Evolutionary conservation across 2,888 invertebrate species (phyloP).

Genomic region (Pterobdella sp.): DNA sequence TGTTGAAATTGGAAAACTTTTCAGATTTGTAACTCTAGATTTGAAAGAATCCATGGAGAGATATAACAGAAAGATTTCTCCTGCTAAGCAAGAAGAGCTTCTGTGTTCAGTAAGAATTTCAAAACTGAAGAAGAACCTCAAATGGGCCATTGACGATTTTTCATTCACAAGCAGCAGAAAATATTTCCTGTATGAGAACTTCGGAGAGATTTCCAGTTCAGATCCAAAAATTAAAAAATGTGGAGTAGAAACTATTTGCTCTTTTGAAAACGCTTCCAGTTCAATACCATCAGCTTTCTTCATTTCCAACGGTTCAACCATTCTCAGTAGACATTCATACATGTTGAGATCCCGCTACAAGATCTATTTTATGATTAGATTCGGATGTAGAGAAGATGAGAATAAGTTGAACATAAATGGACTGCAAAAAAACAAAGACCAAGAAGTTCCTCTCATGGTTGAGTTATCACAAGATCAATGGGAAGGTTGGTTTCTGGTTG

Average conservation of each 20-base stretch:
- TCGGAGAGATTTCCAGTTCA: not conserved
- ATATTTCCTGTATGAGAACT: not conserved
- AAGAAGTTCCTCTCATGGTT: not conserved
- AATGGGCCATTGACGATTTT: slow-evolving; percentile 3
- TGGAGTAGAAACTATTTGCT: not conserved
- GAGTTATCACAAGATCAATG: not conserved
- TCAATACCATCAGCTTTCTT: not conserved
- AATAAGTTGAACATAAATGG: not conserved
- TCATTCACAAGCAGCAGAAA: not conserved
- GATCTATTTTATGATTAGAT: not conserved
- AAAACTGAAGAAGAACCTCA: not conserved
- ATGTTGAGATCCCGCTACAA: not conserved
- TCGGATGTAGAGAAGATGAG: not conserved
- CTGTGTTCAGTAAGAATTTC: not conserved
- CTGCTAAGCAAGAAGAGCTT: not conserved
- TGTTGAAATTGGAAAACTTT: no score
- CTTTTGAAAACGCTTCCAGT: not conserved
- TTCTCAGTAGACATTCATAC: not conserved
- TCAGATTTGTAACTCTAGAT: not conserved
- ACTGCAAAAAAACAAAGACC: not conserved
- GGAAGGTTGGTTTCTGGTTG: not conserved
- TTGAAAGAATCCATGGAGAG: no score
- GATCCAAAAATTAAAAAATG: not conserved
- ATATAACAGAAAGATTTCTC: no score
- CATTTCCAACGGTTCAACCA: not conserved